These are phyloP conservation scores for Pristionchus fissidentatus DNA, from an alignment of 2,888 invertebrate genomes.

Conservation along the genomic window DNA sequence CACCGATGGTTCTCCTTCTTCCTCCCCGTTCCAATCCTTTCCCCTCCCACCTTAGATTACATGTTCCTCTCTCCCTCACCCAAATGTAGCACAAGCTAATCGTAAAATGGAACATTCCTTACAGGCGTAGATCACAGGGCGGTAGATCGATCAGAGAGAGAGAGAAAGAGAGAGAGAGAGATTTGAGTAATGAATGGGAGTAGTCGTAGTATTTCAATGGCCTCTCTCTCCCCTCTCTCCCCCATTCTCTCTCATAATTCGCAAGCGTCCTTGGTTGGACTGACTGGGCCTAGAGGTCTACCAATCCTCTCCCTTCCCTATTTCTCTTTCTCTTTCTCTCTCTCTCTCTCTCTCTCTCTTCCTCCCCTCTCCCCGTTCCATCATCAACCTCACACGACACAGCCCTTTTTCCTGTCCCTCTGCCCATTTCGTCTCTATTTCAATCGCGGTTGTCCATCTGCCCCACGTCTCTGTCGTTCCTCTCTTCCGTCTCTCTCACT, in stretches of 20 bases:
- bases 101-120: conserved; percentile 22
- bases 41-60: conserved; percentile 24
- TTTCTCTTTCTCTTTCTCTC: conserved; percentile 30
- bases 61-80: conserved; percentile 18
- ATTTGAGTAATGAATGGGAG: conserved; percentile 34
- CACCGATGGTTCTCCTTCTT: conserved; percentile 25
- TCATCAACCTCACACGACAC: background rate
- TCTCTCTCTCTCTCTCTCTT: background rate
- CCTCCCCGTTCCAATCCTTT: background rate
- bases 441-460: conserved; percentile 20
- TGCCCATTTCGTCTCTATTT: background rate
- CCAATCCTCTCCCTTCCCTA: conserved; percentile 7
- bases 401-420: conserved; percentile 39
- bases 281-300: conserved; percentile 32
- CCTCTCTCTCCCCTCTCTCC: background rate
- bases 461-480: background rate
- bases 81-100: conserved; percentile 39
- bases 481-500: background rate
- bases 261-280: conserved; percentile 42
- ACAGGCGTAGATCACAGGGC: background rate
- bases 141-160: background rate
- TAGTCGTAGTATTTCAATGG: conserved; percentile 22
- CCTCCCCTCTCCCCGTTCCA: conserved; percentile 8
- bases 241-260: conserved; percentile 35
- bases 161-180: background rate